These are phyloP conservation scores for Caretta caretta DNA, from an alignment of 2,113 vertebrate species.

Conservation along the genomic window DNA sequence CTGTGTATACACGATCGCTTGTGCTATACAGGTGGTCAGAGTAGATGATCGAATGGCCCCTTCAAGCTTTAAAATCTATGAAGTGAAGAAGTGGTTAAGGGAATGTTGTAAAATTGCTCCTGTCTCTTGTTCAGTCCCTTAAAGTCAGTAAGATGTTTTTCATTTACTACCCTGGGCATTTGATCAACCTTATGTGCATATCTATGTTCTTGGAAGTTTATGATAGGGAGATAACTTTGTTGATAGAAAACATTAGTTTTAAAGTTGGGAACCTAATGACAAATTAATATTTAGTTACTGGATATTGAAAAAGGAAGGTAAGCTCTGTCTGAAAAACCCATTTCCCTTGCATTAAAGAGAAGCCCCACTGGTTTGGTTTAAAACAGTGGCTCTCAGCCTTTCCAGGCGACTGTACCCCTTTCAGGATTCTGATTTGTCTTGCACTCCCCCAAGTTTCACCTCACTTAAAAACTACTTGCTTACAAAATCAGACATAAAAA, in stretches of 20 bases:
- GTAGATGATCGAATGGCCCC: not conserved
- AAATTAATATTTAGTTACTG: not conserved
- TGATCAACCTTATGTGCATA: not conserved
- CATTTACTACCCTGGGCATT: not conserved
- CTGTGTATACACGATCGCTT: not conserved
- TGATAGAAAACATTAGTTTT: slow-evolving; percentile 22
- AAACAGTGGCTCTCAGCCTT: not conserved
- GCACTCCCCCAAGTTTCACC: too few relatives aligned
- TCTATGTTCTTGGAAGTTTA: not conserved
- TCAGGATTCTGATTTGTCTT: too few relatives aligned
- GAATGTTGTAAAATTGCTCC: not conserved
- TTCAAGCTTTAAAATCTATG: not conserved
- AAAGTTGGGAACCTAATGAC: not conserved
- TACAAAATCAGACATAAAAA: too few relatives aligned
- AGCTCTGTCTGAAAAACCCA: not conserved
- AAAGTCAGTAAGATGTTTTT: not conserved
- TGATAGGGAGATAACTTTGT: not conserved
- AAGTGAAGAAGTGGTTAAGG: not conserved
- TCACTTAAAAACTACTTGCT: too few relatives aligned
- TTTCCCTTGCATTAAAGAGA: slow-evolving; percentile 33
- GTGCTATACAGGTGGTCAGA: not conserved
- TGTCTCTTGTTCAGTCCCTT: not conserved
- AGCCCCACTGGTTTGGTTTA: not conserved
- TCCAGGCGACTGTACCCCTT: too few relatives aligned
- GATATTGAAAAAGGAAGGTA: slow-evolving; percentile 9